A percentile compares a stretch with the other conserved stretches of the same genome.
phyloP scores from a whole-genome alignment of 2,888 invertebrate species.

The Trichogramma dendrolimi region DNA sequence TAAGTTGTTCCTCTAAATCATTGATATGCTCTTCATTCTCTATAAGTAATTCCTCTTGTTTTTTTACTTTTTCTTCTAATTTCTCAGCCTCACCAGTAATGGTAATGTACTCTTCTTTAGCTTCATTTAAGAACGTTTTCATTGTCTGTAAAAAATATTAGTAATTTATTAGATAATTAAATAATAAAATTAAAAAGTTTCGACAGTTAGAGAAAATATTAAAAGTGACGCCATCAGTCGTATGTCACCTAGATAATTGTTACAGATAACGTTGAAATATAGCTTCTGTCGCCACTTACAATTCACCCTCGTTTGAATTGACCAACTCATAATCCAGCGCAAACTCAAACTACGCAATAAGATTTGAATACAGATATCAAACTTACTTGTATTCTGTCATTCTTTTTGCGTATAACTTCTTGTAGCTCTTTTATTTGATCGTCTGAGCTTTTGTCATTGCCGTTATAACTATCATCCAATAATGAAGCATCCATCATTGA shows the following conservation, averaged over 20 bases:
- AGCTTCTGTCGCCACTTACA: too few relatives aligned
- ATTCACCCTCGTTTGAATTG: too few relatives aligned
- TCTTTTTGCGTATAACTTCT: conserved; percentile 34
- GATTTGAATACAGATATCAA: conserved; percentile 1
- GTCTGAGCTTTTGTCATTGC: background rate
- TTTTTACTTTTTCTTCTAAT: conserved; percentile 34
- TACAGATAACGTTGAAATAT: too few relatives aligned
- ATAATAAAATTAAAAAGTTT: background rate
- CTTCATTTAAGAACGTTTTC: conserved; percentile 44
- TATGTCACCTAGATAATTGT: too few relatives aligned
- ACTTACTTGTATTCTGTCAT: conserved; percentile 41
- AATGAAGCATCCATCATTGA: conserved; percentile 9
- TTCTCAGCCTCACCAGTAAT: conserved; percentile 35
- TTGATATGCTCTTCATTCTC: conserved; percentile 37
- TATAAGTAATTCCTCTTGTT: conserved; percentile 34
- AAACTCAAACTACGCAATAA: background rate
- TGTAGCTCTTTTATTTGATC: conserved; percentile 38
- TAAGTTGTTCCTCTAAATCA: conserved; percentile 41
- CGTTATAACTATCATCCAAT: background rate
- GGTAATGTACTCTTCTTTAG: conserved; percentile 45
- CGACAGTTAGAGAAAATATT: background rate
- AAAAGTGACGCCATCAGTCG: background rate
- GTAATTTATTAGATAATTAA: conserved; percentile 6
- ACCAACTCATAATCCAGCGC: too few relatives aligned
- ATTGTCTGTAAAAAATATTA: conserved; percentile 35